Percentiles rank a stretch among this genome's conserved stretches.
phyloP scores from a whole-genome alignment of 2,113 vertebrate species.

The Melanotaenia duboulayi region DNA sequence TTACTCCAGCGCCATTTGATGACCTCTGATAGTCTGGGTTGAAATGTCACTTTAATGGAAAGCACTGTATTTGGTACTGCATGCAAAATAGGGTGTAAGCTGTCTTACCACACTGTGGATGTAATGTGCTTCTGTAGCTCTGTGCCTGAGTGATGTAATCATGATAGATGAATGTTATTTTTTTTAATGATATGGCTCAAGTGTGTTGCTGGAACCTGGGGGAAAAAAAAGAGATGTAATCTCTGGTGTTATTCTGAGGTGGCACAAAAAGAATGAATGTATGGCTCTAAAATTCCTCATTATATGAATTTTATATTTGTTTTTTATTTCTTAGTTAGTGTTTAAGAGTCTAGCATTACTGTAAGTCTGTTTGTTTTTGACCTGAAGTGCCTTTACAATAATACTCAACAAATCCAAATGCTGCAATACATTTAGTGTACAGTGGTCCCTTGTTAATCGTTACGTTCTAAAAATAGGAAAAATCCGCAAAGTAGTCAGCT shows the following conservation, averaged over 20 bases:
- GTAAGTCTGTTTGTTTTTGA: neutral
- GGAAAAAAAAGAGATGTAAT: neutral
- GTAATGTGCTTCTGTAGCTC: neutral
- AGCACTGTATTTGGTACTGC: neutral
- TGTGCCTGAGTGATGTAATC: neutral
- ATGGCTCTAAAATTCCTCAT: slow-evolving; percentile 4
- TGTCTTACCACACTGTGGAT: neutral
- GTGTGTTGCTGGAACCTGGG: neutral
- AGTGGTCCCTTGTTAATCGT: too few relatives aligned
- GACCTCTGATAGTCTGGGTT: slow-evolving; percentile 16
- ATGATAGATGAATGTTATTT: slow-evolving; percentile 7
- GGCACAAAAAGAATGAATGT: slow-evolving; percentile 19
- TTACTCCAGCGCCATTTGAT: slow-evolving; percentile 5
- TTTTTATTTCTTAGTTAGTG: neutral
- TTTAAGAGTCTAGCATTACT: neutral
- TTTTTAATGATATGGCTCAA: neutral
- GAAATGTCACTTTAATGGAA: neutral
- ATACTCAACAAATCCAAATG: neutral
- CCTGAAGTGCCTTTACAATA: slow-evolving; percentile 16
- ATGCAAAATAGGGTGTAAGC: neutral
- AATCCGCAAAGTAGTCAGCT: too few relatives aligned
- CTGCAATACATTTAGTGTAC: neutral
- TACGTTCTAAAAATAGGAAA: too few relatives aligned
- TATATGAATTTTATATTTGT: slow-evolving; percentile 3
- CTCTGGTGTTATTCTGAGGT: slow-evolving; percentile 11